Conservation (phyloP, 2,888 invertebrate species). For the Diploptera punctata region DNA sequence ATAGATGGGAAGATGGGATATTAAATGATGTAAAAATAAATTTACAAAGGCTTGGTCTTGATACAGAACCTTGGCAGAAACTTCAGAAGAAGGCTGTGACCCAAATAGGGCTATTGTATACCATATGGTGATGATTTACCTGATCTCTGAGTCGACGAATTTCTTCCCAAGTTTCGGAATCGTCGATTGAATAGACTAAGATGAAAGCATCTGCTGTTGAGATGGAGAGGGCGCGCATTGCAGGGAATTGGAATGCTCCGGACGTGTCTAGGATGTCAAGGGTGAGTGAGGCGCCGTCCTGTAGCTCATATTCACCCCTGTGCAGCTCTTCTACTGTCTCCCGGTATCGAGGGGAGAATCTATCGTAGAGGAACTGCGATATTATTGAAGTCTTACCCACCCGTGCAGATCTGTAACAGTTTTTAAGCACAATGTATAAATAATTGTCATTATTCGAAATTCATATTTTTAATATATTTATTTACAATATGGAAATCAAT, state of each 20-base stretch:
- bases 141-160: conserved; percentile 46
- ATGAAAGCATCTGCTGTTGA: conserved; percentile 64
- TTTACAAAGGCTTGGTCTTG: too few relatives aligned
- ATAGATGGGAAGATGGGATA: too few relatives aligned
- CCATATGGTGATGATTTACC: conserved; percentile 43
- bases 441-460: too few relatives aligned
- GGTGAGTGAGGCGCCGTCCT: conserved; percentile 51
- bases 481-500: too few relatives aligned
- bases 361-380: conserved; percentile 64
- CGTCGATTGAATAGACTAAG: conserved; percentile 60
- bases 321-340: conserved; percentile 71
- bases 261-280: conserved; percentile 65
- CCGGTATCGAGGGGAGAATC: conserved; percentile 62
- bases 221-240: conserved; percentile 64
- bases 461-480: too few relatives aligned
- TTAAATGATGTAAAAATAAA: too few relatives aligned
- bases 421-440: too few relatives aligned
- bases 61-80: too few relatives aligned
- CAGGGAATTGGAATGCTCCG: conserved; percentile 63
- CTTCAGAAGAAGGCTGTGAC: too few relatives aligned
- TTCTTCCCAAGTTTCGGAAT: conserved; percentile 53
- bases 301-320: conserved; percentile 58
- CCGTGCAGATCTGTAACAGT: conserved; percentile 52
- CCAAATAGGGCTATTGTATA: too few relatives aligned
- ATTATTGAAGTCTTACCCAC: conserved; percentile 69